A percentile compares a stretch with the other conserved stretches of the same genome.
phyloP scores from a whole-genome alignment of 2,797 vertebrate species.

The Ctenopoma multispine region DNA sequence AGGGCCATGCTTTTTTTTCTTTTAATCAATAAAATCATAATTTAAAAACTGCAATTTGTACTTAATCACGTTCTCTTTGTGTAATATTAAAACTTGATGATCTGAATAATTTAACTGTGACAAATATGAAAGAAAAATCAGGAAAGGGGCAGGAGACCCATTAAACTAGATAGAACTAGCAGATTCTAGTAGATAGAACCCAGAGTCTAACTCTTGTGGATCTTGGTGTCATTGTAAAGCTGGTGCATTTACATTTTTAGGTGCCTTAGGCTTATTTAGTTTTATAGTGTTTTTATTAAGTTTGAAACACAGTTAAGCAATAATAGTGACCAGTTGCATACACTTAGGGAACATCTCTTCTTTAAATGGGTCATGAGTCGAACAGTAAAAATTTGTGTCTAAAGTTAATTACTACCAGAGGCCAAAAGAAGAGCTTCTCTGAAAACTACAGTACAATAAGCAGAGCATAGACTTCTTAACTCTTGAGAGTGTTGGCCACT shows the following conservation, averaged over 20 bases:
- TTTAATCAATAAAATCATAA: too few relatives aligned
- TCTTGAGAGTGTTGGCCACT: conserved; percentile 3
- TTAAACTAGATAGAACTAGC: too few relatives aligned
- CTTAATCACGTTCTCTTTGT: too few relatives aligned
- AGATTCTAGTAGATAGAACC: too few relatives aligned
- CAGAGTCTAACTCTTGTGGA: not conserved
- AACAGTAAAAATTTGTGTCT: conserved; percentile 10
- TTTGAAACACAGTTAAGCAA: conserved; percentile 15
- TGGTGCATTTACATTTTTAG: not conserved
- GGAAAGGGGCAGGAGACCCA: too few relatives aligned
- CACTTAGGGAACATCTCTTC: not conserved
- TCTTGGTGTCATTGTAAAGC: not conserved
- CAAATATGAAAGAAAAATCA: too few relatives aligned
- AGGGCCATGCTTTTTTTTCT: too few relatives aligned
- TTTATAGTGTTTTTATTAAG: not conserved
- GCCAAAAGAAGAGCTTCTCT: conserved; percentile 4
- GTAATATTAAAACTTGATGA: too few relatives aligned
- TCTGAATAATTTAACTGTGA: too few relatives aligned
- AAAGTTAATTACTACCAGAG: conserved; percentile 25
- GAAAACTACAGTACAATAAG: conserved; percentile 29
- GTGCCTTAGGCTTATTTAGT: conserved; percentile 1
- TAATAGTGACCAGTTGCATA: not conserved
- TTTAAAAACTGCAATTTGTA: too few relatives aligned
- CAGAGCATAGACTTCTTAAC: conserved; percentile 1
- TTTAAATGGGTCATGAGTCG: conserved; percentile 15